phyloP scores from a whole-genome alignment of 1,140 invertebrate genomes.

The Drosophila guanche region DNA sequence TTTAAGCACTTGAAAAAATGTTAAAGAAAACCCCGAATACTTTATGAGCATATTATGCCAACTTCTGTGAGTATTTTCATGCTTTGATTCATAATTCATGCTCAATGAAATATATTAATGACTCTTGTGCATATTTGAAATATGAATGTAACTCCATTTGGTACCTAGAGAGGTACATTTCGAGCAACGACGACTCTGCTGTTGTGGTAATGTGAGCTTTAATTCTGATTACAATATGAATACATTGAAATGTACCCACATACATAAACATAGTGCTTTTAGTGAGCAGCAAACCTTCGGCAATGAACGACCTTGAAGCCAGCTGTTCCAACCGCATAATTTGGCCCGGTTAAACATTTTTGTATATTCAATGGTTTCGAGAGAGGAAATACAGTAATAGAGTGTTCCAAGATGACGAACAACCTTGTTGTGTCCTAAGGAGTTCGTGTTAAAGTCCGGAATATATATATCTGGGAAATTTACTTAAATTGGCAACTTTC shows the following conservation, averaged over 20 bases:
- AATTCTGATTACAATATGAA: conserved; percentile 50
- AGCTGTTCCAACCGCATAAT: conserved; percentile 16
- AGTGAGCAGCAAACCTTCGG: conserved; percentile 36
- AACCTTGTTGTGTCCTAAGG: conserved; percentile 38
- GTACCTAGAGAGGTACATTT: conserved; percentile 21
- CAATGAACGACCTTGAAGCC: conserved; percentile 30
- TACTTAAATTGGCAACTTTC: conserved; percentile 18
- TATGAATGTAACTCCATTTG: conserved; percentile 26
- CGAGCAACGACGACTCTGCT: conserved; percentile 11
- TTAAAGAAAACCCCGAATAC: too few relatives aligned
- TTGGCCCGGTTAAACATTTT: conserved; percentile 24
- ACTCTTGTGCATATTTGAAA: neutral
- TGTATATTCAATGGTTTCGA: neutral
- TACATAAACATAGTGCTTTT: conserved; percentile 1
- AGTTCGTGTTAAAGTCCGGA: conserved; percentile 29
- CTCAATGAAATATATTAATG: neutral
- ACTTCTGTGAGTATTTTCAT: too few relatives aligned
- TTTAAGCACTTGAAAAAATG: too few relatives aligned
- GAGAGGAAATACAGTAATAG: neutral
- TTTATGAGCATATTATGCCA: too few relatives aligned
- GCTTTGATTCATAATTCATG: too few relatives aligned
- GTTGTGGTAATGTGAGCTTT: conserved; percentile 63
- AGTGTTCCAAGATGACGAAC: neutral
- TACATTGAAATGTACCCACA: conserved; percentile 12
- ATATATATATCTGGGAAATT: conserved; percentile 11